Base-by-base conservation (phyloP, 2,888 invertebrate genomes). In the Kryphioiulus occultus region DNA sequence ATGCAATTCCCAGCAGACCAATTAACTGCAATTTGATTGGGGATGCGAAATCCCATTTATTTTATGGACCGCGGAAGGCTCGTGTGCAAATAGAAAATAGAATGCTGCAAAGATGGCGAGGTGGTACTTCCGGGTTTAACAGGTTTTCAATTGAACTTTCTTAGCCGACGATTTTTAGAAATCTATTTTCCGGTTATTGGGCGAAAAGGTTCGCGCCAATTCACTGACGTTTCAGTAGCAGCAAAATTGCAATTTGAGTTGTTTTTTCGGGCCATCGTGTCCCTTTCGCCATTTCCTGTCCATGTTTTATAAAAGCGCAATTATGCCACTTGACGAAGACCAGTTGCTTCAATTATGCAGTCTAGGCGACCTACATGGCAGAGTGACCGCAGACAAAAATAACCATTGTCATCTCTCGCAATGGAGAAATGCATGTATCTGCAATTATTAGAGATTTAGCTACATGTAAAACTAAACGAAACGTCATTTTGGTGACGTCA, bases 21-120 rank as follows among this genome's bases (percentile, higher is more conserved):
- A 68, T 68, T 68, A 68, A 68, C 9, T 68, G 68, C 68, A 68
- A 68, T 68, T 68, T 68, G 68, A 68, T 68, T 68, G 68, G 68
- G 68, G 68, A 68, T 68, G 68, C 26, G 68, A 68, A 68, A 68
- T 68, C 68, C 26, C 68, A 68, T 68, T 68, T 68, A 26, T 68
- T 68, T 68, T 68, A 68, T 68, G 68, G 68, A 26, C 68, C 68
- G 22, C 19, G 26, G 26, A 68, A 68, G 68, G 68, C 22, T 47
- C 47, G 47, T 68, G 68, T 26, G 22, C 68, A n/a, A 68, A 68
- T 26, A 10, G 68, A 7, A 15, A 9, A 42, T 59, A n/a, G 53
- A 19, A 4, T 9, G 53, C 17, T 19, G 9, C 68, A 22, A 68
- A 68, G 0, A 68, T 68, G 68, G 68, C 68, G 68, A 26, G 26